A percentile compares a stretch with the other conserved stretches of the same genome.
These are phyloP conservation scores for Leptobrachium ailaonicum DNA, from an alignment of 2,113 vertebrate genomes.

Conservation along the genomic window DNA sequence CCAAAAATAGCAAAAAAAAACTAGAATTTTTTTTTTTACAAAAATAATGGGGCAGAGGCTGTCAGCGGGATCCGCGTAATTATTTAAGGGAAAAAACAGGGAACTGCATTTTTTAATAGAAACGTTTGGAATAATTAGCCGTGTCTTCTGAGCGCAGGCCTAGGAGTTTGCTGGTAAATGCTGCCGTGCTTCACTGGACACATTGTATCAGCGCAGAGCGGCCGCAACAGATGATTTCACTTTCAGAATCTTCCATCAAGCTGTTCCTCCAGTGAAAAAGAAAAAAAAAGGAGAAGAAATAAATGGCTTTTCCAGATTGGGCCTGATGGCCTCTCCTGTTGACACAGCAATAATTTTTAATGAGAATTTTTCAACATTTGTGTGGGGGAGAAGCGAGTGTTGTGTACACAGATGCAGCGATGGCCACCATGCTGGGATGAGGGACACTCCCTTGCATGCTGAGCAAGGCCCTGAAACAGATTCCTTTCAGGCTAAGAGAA, in stretches of 20 bases:
- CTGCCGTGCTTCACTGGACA: constrained; percentile 18
- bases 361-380: constrained; percentile 80
- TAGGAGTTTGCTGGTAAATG: background rate
- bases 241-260: constrained; percentile 48
- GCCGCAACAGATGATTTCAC: constrained; percentile 61
- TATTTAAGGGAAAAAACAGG: too few species aligned
- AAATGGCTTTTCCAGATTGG: constrained; percentile 72
- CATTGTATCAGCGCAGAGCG: constrained; percentile 52
- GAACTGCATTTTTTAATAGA: too few species aligned
- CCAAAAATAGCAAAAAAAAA: too few species aligned
- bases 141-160: background rate
- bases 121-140: too few species aligned
- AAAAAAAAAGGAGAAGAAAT: constrained; percentile 44
- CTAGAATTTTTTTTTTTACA: too few species aligned
- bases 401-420: constrained; percentile 86
- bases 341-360: constrained; percentile 84
- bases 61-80: too few species aligned
- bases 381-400: constrained; percentile 77
- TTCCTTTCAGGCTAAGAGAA: constrained; percentile 89
- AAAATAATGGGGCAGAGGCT: too few species aligned
- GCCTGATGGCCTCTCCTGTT: constrained; percentile 71
- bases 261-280: constrained; percentile 56
- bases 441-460: constrained; percentile 70
- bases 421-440: constrained; percentile 58
- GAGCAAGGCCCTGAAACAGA: constrained; percentile 74